Percentiles rank a stretch among this genome's conserved stretches.
These are phyloP conservation scores for Hippotragus niger DNA, from an alignment of 2,113 vertebrate genomes.

Conservation along the genomic window DNA sequence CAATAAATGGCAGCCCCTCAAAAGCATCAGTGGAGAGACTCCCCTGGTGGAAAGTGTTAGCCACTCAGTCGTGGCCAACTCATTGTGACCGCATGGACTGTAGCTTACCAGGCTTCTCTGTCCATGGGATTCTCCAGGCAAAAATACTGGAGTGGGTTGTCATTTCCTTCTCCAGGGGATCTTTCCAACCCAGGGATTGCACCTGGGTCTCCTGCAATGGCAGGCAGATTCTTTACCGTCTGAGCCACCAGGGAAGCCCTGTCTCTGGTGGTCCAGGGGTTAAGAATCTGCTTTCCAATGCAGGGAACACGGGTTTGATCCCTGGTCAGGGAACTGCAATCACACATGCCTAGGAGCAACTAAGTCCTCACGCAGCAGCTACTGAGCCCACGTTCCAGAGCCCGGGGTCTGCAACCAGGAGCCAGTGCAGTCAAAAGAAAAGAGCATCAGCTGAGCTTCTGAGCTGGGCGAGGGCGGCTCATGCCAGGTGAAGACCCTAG, in stretches of 20 bases:
- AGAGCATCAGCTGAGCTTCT: not conserved
- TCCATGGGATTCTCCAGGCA: not conserved
- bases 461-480: accelerated
- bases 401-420: not conserved
- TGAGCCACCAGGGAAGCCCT: not conserved
- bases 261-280: not conserved
- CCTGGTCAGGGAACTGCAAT: not conserved
- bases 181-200: not conserved
- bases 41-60: not conserved
- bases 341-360: not conserved
- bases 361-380: not conserved
- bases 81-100: not conserved
- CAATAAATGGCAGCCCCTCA: not conserved
- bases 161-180: not conserved
- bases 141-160: not conserved
- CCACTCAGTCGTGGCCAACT: not conserved
- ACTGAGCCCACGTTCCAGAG: not conserved
- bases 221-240: not conserved
- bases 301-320: not conserved
- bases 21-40: not conserved
- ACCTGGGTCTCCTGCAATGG: not conserved
- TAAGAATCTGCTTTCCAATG: not conserved
- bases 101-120: not conserved
- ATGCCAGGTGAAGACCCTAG: not conserved
- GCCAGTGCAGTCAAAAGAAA: not conserved